Evolutionary conservation across 1,140 invertebrate species (phyloP).

Genomic region (Pseudomyrmex flavicornis): DNA sequence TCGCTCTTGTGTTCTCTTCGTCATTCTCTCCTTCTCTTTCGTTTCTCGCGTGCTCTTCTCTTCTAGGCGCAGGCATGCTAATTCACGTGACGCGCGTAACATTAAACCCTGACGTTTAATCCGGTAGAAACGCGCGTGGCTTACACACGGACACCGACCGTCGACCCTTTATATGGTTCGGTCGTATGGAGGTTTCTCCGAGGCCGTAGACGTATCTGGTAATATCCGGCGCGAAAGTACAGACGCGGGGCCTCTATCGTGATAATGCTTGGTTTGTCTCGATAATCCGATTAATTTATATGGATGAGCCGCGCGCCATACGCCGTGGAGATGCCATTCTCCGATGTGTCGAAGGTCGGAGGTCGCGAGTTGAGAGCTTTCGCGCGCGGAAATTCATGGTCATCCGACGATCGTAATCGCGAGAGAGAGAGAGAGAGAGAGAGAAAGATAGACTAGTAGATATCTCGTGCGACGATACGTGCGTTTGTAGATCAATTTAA

Average conservation of each 20-base stretch:
- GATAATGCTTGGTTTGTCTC: conserved; percentile 58
- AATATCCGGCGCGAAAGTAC: conserved; percentile 60
- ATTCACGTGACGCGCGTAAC: conserved; percentile 80
- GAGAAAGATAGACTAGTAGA: background rate
- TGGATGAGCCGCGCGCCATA: conserved; percentile 30
- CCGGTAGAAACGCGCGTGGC: conserved; percentile 72
- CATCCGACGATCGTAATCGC: conserved; percentile 17
- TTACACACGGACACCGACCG: conserved; percentile 57
- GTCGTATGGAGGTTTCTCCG: conserved; percentile 45
- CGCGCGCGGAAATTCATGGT: conserved; percentile 31
- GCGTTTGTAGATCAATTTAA: conserved; percentile 58
- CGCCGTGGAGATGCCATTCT: background rate
- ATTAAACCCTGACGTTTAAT: conserved; percentile 79
- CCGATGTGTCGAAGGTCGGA: conserved; percentile 20
- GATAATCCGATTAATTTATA: conserved; percentile 62
- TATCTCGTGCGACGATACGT: conserved; percentile 10
- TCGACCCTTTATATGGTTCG: conserved; percentile 65
- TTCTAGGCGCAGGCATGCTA: conserved; percentile 76
- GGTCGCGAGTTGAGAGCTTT: conserved; percentile 21
- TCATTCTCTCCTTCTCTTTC: conserved; percentile 21
- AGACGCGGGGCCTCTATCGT: conserved; percentile 33
- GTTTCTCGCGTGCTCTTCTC: conserved; percentile 39
- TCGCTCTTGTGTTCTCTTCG: conserved; percentile 21
- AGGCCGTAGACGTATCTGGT: conserved; percentile 33
- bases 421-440: background rate